Conservation (phyloP, 2,888 invertebrate genomes). For the Mythimna ferrago region DNA sequence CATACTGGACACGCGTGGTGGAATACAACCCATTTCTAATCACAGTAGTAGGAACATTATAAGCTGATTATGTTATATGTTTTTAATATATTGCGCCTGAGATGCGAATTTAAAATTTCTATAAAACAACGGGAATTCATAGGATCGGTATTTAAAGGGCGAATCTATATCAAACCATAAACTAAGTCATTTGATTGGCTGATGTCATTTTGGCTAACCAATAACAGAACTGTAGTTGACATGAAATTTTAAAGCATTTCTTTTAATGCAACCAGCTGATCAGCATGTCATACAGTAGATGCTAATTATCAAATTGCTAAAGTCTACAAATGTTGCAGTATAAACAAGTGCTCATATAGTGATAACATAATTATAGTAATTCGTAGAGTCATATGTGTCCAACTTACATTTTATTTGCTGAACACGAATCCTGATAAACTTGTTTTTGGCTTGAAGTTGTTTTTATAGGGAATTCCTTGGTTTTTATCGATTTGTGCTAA, state of each 20-base stretch:
- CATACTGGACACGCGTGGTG: no score
- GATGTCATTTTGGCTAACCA: background rate
- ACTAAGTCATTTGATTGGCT: background rate
- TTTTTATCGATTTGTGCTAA: constrained; percentile 32
- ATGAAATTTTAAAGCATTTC: background rate
- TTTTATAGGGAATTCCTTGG: constrained; percentile 42
- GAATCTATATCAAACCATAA: background rate
- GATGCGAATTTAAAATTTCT: background rate
- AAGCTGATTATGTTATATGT: no score
- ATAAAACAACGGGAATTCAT: background rate
- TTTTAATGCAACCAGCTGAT: background rate
- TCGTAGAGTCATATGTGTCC: constrained; percentile 16
- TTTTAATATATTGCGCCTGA: background rate
- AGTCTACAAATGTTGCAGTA: constrained; percentile 2
- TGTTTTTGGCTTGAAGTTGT: constrained; percentile 30
- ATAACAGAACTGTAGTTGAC: background rate
- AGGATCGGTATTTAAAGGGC: background rate
- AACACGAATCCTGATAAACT: constrained; percentile 43
- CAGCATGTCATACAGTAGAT: background rate
- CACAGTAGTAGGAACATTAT: no score
- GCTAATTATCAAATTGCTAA: background rate
- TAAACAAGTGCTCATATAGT: constrained; percentile 11
- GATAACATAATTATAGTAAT: constrained; percentile 43
- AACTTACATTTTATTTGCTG: constrained; percentile 25
- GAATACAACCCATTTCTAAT: background rate